These are phyloP conservation scores for Falcunculus frontatus DNA, from an alignment of 2,113 vertebrate genomes.

Conservation along the genomic window DNA sequence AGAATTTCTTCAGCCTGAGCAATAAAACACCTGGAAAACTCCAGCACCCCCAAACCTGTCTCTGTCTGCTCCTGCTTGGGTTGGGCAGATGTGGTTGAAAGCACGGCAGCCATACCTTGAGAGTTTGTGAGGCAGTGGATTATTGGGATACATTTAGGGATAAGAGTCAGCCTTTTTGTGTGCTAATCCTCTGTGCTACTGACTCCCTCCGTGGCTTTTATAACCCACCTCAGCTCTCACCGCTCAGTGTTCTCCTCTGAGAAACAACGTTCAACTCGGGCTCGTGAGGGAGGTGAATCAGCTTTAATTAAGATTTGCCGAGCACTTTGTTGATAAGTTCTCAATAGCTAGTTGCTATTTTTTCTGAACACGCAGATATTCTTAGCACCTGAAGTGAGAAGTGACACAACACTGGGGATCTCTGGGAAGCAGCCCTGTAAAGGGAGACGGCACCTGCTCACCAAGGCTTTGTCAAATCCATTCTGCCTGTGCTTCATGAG, in stretches of 20 bases:
- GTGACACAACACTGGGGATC: conserved; percentile 4
- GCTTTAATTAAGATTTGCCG: background rate
- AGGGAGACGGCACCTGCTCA: background rate
- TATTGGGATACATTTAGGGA: background rate
- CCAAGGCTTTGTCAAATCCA: background rate
- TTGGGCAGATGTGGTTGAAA: background rate
- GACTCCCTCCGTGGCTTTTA: background rate
- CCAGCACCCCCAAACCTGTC: background rate
- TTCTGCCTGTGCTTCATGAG: background rate
- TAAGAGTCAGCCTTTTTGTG: background rate
- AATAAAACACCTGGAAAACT: background rate
- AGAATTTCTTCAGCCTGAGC: background rate
- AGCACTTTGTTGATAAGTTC: background rate
- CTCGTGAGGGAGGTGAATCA: background rate
- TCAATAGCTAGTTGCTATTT: background rate
- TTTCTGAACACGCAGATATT: background rate
- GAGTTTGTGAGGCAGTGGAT: background rate
- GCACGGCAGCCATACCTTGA: background rate
- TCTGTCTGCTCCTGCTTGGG: background rate
- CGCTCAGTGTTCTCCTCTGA: background rate
- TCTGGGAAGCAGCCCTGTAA: background rate
- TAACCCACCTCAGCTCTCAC: background rate
- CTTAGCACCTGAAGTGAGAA: conserved; percentile 18
- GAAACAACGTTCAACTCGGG: background rate
- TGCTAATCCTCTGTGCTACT: background rate